phyloP scores from a whole-genome alignment of 2,797 vertebrate species.

The Malacoraja senta region DNA sequence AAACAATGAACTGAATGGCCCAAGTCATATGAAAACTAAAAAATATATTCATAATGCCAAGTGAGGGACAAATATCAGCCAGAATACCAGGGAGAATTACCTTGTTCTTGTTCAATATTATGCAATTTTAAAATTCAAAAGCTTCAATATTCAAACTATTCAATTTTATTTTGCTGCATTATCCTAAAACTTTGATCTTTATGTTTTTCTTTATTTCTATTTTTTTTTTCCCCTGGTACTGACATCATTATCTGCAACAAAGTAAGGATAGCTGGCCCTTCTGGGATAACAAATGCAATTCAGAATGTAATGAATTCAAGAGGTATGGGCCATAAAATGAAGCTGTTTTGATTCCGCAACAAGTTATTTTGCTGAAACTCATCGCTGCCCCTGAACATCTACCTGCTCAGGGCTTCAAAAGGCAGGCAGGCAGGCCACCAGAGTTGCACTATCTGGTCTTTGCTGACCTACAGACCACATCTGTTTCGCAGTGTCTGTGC shows the following conservation, averaged over 20 bases:
- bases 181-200: background rate
- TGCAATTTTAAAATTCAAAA: no score
- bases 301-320: background rate
- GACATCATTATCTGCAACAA: background rate
- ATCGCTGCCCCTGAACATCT: background rate
- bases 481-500: background rate
- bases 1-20: no score
- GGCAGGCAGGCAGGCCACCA: background rate
- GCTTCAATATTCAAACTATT: no score
- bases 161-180: background rate
- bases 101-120: background rate
- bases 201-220: background rate
- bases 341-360: background rate
- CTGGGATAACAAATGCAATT: background rate
- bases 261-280: no score
- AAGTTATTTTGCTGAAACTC: background rate
- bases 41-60: background rate
- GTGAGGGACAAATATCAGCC: background rate
- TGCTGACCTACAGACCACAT: background rate
- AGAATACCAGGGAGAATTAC: background rate
- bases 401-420: background rate
- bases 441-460: background rate
- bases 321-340: background rate
- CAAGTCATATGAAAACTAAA: no score
- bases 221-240: background rate